Conservation (phyloP, 1,140 invertebrate species). For the Rhysida immarginata region DNA sequence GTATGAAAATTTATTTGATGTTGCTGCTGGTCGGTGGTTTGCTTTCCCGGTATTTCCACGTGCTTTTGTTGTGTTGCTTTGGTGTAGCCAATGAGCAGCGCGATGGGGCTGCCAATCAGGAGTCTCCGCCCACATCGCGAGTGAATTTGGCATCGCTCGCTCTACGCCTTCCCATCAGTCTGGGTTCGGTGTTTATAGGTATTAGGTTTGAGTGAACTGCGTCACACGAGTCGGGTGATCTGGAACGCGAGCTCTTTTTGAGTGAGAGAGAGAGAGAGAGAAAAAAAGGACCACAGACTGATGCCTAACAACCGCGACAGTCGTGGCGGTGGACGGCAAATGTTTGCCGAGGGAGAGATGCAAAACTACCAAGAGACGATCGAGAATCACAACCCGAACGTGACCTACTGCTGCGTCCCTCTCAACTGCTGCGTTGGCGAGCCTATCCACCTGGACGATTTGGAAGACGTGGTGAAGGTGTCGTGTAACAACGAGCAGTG, state of each 20-base stretch:
- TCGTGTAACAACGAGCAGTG: slow-evolving; percentile 90
- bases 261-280: no score
- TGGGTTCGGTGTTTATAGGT: background rate
- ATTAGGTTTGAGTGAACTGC: background rate
- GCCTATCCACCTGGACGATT: slow-evolving; percentile 50
- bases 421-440: slow-evolving; percentile 50
- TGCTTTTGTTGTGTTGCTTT: slow-evolving; percentile 2
- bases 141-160: background rate
- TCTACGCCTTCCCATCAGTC: background rate
- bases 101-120: background rate
- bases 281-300: no score
- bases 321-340: background rate
- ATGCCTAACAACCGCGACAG: slow-evolving; percentile 3
- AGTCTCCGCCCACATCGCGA: background rate
- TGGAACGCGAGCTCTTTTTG: no score
- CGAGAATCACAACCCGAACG: slow-evolving; percentile 28
- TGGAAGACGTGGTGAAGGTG: slow-evolving; percentile 62
- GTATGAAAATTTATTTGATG: no score
- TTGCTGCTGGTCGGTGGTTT: no score
- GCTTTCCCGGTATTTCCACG: background rate
- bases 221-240: no score
- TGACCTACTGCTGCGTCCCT: slow-evolving; percentile 59
- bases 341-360: background rate
- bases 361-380: slow-evolving; percentile 25
- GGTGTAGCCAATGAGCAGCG: background rate